phyloP scores from a whole-genome alignment of 2,797 vertebrate genomes.

The Anisognathus igniventris region DNA sequence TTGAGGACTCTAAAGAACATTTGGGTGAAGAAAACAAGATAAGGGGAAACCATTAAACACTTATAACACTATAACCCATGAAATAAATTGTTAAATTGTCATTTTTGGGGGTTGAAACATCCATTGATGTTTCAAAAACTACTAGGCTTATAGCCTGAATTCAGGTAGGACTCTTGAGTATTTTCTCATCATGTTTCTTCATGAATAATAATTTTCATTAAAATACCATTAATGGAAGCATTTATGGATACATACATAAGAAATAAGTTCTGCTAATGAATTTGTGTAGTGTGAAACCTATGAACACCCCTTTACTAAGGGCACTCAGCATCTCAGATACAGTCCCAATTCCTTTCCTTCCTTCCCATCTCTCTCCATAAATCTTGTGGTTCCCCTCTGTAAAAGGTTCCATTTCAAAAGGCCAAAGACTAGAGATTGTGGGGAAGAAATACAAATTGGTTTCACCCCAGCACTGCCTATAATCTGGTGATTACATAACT shows the following conservation, averaged over 20 bases:
- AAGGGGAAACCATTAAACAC: not conserved
- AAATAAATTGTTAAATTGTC: not conserved
- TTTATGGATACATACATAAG: not conserved
- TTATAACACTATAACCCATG: not conserved
- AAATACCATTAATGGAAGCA: not conserved
- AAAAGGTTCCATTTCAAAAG: not conserved
- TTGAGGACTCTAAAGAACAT: not conserved
- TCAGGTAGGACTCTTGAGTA: not conserved
- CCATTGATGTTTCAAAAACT: not conserved
- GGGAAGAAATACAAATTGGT: not conserved
- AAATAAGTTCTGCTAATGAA: not conserved
- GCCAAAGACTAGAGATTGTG: not conserved
- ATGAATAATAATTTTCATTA: not conserved
- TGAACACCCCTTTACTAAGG: fast-evolving
- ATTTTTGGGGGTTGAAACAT: not conserved
- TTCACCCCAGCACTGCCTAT: not conserved
- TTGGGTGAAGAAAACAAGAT: not conserved
- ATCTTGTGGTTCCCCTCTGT: not conserved
- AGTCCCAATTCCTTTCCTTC: not conserved
- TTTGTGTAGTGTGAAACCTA: not conserved
- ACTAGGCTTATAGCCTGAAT: not conserved
- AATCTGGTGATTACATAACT: not conserved
- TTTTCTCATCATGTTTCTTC: not conserved
- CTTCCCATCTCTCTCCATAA: not conserved
- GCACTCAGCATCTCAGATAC: not conserved